Conservation (phyloP, 1,140 invertebrate species). For the Bombus terrestris region DNA sequence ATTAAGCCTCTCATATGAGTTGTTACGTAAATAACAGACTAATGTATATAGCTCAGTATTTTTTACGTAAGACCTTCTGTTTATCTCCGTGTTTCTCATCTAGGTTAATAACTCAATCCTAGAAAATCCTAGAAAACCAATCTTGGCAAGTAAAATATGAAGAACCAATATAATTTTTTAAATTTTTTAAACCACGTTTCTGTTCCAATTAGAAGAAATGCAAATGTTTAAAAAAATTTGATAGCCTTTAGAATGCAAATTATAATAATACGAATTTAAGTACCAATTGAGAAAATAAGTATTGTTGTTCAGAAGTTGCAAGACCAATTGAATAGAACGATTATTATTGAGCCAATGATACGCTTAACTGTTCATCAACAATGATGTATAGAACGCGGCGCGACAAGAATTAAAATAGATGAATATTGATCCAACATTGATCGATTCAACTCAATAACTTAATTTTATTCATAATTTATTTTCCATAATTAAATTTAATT, state of each 20-base stretch:
- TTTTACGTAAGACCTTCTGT: background rate
- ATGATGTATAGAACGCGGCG: background rate
- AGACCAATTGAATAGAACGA: background rate
- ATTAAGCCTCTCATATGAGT: background rate
- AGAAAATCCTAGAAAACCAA: background rate
- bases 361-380: background rate
- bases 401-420: background rate
- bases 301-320: too few species aligned
- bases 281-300: background rate
- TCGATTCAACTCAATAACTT: background rate
- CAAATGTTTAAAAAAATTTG: background rate
- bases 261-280: too few species aligned
- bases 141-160: background rate
- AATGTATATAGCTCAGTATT: background rate
- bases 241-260: background rate
- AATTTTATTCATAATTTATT: too few species aligned
- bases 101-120: background rate
- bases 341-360: background rate
- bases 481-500: too few species aligned
- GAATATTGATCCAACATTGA: background rate
- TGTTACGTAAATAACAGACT: constrained; percentile 16
- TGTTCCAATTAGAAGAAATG: too few species aligned
- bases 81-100: background rate
- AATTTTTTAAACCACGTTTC: background rate
- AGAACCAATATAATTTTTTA: too few species aligned